Base-by-base conservation (phyloP, 1,140 invertebrate genomes). In the Halyomorpha halys region DNA sequence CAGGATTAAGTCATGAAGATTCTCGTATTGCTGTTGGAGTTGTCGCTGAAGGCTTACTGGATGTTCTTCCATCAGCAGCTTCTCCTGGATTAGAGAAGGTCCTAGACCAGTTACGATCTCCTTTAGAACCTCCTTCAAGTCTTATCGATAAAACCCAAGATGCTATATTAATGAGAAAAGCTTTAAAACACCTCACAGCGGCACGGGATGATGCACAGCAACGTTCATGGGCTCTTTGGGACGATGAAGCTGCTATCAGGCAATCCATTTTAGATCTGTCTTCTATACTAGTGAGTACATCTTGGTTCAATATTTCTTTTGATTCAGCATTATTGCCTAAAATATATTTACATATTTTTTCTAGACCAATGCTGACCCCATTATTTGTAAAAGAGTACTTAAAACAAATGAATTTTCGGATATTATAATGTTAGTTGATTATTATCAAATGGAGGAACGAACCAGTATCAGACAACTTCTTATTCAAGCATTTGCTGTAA, bases 121-220 rank as follows among this genome's bases (percentile, higher is more conserved):
- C 44, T 8, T 27, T 65, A 44, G 30, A 53, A 18, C 59, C 67
- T n/a, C 61, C 84, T 30, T 80, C 84, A 69, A 78, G 81, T 34
- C 75, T 78, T 64, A 77, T 83, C 62, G 80, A 81, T 63, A 76
- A 81, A 68, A 89, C 87, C 0, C 84, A 87, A 16, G 91, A 94
- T 77, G 86, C 87, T 11, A 81, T 85, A 65, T 79, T 87, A 30
- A 78, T 96, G 71, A 84, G 85, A 74, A 82, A 86, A 53, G 85
- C 93, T 61, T 86, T 95, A 66, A 81, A 80, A 39, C 84, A 91
- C 69, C 75, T 97, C 61, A 88, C 86, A 14, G 86, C 84, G 54
- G 91, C 90, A 68, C 93, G 93, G 68, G 90, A 94, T 74, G 92
- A 96, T 72, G 90, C 91, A 0, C 91, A 97, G 72, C 92, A 97